Evolutionary conservation across 2,888 invertebrate species (phyloP).

Genomic region (Selenia dentaria): DNA sequence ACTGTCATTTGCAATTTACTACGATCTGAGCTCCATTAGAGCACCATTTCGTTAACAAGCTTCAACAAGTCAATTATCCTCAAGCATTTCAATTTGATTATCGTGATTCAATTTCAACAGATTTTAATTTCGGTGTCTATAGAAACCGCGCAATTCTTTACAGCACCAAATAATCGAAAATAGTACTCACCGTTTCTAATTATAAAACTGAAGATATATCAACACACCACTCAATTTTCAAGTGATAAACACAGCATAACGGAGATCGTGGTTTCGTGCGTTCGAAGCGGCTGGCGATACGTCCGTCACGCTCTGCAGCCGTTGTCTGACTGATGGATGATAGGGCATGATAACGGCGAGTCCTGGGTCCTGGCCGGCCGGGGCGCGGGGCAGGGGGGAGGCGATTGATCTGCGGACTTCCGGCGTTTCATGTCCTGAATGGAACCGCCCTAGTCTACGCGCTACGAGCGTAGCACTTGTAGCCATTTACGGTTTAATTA

Average conservation of each 20-base stretch:
- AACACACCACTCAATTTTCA: constrained; percentile 55
- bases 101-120: neutral
- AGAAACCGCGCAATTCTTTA: constrained; percentile 5
- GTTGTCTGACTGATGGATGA: constrained; percentile 58
- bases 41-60: constrained; percentile 10
- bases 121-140: constrained; percentile 4
- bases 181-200: constrained; percentile 52
- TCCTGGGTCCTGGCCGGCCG: constrained; percentile 43
- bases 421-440: constrained; percentile 65
- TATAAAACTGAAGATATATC: constrained; percentile 36
- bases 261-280: constrained; percentile 43
- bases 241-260: constrained; percentile 67
- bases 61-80: constrained; percentile 9
- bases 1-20: constrained; percentile 44
- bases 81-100: neutral
- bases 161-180: too few relatives aligned
- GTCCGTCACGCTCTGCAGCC: constrained; percentile 49
- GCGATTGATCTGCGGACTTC: constrained; percentile 77
- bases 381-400: constrained; percentile 46
- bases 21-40: constrained; percentile 29
- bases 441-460: constrained; percentile 55
- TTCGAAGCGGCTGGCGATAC: constrained; percentile 40
- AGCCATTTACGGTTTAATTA: too few relatives aligned
- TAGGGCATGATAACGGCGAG: constrained; percentile 53
- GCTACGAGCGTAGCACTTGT: constrained; percentile 35